Evolutionary conservation across 1,140 invertebrate species (phyloP).

Genomic region (Lasioglossum baleicum): DNA sequence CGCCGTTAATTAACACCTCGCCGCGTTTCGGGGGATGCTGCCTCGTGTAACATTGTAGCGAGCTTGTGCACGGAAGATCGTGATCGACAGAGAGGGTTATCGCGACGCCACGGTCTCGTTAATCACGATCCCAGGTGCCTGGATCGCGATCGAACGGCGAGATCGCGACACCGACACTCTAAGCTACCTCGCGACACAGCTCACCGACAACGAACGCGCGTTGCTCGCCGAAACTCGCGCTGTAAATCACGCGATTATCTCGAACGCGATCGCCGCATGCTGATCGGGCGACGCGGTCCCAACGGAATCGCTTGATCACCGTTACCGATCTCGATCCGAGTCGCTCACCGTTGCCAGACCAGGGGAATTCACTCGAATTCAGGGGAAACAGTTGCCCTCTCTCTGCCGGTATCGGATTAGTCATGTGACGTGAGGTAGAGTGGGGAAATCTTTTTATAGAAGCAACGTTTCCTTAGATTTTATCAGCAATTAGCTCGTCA

Average conservation of each 20-base stretch:
- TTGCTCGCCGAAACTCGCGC: neutral
- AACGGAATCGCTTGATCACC: no score
- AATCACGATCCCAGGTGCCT: constrained; percentile 17
- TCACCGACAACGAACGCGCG: neutral
- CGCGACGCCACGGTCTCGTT: constrained; percentile 10
- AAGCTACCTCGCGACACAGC: constrained; percentile 1
- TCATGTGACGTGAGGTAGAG: no score
- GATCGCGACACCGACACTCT: constrained; percentile 24
- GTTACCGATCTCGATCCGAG: no score
- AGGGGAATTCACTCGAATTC: no score
- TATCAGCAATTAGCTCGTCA: no score
- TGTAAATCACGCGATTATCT: constrained; percentile 36
- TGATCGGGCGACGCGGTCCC: neutral
- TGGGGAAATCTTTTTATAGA: no score
- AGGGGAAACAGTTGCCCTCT: no score
- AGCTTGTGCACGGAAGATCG: no score
- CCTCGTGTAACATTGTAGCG: neutral
- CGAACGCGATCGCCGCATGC: constrained; percentile 1
- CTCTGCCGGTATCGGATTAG: no score
- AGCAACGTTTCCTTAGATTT: no score
- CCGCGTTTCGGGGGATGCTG: constrained; percentile 4
- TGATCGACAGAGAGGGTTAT: no score
- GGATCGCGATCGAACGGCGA: constrained; percentile 4
- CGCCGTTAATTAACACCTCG: constrained; percentile 10
- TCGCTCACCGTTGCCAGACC: no score